A percentile compares a stretch with the other conserved stretches of the same genome.
Conservation (phyloP, 2,888 invertebrate species). For the Pammene aurita region DNA sequence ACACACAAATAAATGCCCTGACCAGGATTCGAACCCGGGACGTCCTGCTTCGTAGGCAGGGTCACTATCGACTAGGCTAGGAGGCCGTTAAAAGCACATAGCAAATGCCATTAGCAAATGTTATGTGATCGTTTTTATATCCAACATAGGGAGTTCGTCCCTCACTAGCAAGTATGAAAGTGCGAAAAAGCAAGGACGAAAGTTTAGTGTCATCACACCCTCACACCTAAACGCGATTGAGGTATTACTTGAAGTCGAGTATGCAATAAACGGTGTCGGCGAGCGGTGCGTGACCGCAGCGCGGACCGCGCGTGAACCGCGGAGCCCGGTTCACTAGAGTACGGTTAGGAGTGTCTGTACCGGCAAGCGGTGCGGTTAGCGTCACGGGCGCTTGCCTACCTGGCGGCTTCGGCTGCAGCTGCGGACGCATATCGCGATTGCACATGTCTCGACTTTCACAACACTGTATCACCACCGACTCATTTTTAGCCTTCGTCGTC, state of each 20-base stretch:
- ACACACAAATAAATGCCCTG: too few species aligned
- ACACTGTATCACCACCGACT: conserved; percentile 91
- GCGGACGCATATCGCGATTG: conserved; percentile 88
- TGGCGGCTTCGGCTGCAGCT: conserved; percentile 86
- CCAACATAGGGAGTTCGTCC: too few species aligned
- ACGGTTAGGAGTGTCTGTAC: conserved; percentile 27
- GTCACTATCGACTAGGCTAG: too few species aligned
- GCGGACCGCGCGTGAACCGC: conserved; percentile 35
- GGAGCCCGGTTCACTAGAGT: conserved; percentile 25
- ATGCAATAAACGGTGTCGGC: not conserved
- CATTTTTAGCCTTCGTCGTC: conserved; percentile 88
- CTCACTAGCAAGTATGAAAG: too few species aligned
- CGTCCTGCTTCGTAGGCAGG: too few species aligned
- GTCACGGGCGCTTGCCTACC: conserved; percentile 82
- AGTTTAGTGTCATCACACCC: too few species aligned
- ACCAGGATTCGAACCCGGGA: too few species aligned
- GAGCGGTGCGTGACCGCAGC: conserved; percentile 20
- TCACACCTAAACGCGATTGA: too few species aligned
- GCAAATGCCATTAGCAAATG: too few species aligned
- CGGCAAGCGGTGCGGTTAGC: conserved; percentile 62
- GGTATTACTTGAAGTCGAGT: not conserved
- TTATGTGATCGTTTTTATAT: too few species aligned
- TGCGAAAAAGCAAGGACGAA: too few species aligned
- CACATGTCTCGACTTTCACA: conserved; percentile 90
- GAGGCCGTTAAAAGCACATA: too few species aligned